Evolutionary conservation across 2,797 vertebrate genomes (phyloP).

Genomic region (Echiichthys vipera): DNA sequence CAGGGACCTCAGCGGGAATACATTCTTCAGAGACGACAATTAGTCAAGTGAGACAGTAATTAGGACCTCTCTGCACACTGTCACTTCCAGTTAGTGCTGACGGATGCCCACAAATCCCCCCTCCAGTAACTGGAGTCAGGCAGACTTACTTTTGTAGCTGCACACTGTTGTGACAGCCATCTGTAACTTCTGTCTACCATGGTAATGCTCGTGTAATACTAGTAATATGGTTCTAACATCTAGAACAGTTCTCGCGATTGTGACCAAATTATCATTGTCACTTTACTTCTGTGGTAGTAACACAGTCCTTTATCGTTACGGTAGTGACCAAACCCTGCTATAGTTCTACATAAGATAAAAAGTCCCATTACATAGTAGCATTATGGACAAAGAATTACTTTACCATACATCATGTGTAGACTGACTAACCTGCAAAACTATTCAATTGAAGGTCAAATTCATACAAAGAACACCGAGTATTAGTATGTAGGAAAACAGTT

Average conservation of each 20-base stretch:
- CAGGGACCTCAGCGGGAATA: conserved; percentile 65
- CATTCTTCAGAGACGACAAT: conserved; percentile 79
- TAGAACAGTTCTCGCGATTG: conserved; percentile 9
- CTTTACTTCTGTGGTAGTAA: not conserved
- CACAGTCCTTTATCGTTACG: not conserved
- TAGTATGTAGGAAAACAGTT: not conserved
- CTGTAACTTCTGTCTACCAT: conserved; percentile 40
- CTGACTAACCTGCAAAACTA: not conserved
- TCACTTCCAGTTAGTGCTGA: conserved; percentile 81
- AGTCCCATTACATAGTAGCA: not conserved
- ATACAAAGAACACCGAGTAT: not conserved
- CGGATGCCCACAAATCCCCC: conserved; percentile 61
- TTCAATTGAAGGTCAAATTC: not conserved
- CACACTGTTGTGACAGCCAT: conserved; percentile 53
- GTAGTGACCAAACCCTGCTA: not conserved
- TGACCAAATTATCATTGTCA: not conserved
- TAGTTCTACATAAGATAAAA: not conserved
- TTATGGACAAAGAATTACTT: not conserved
- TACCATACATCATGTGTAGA: not conserved
- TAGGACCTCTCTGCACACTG: conserved; percentile 82
- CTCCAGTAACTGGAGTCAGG: conserved; percentile 46
- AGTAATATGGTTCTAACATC: too few species aligned
- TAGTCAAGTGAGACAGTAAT: conserved; percentile 83
- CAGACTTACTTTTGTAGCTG: conserved; percentile 56
- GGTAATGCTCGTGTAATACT: not conserved